Conservation (phyloP, 2,888 invertebrate genomes). For the Synanthedon formicaeformis region DNA sequence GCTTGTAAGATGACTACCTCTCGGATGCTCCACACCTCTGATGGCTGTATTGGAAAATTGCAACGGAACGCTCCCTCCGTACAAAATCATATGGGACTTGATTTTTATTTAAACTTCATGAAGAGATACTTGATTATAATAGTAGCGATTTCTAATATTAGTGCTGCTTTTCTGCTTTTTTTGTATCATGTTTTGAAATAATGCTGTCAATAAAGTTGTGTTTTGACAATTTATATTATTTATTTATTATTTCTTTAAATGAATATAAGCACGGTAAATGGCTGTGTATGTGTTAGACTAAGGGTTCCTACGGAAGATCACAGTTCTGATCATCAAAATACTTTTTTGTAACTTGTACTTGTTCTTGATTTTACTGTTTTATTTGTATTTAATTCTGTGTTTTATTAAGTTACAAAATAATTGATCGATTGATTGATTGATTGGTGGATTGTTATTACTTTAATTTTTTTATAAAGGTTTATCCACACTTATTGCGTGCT, state of each 20-base stretch:
- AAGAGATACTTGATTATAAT: constrained; percentile 11
- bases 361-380: not conserved
- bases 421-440: no score
- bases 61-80: constrained; percentile 25
- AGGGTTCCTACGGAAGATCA: no score
- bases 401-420: not conserved
- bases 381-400: not conserved
- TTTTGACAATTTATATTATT: no score
- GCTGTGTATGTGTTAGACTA: no score
- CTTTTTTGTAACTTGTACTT: no score
- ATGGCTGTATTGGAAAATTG: constrained; percentile 65
- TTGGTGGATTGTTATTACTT: no score
- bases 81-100: constrained; percentile 39
- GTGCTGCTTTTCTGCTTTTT: no score
- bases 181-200: no score
- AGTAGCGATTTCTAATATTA: constrained; percentile 12
- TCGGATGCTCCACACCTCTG: constrained; percentile 42
- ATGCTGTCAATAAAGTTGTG: no score
- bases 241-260: no score
- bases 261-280: no score
- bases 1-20: constrained; percentile 61
- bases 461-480: not conserved
- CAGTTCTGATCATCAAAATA: no score
- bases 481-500: not conserved
- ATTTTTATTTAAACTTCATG: constrained; percentile 57